Evolutionary conservation across 2,113 vertebrate species (phyloP).

Genomic region (Uria lomvia): DNA sequence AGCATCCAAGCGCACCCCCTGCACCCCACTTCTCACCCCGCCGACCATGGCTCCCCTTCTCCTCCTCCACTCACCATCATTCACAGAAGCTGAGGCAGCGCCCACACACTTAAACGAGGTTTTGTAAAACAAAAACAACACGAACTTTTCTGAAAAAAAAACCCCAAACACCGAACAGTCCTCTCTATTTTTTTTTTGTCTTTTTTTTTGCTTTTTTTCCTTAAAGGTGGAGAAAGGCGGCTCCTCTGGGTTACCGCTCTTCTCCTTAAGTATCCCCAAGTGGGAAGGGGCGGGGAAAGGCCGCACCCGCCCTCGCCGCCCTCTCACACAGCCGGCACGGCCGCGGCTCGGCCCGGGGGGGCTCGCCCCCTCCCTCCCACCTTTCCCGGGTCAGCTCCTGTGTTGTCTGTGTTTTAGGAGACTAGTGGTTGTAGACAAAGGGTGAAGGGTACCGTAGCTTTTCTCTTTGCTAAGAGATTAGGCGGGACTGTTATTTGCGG

Average conservation of each 20-base stretch:
- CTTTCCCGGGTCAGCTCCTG: fast-evolving
- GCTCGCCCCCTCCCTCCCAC: fast-evolving
- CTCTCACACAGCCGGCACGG: not conserved
- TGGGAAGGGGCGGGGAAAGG: constrained; percentile 33
- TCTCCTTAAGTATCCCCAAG: not conserved
- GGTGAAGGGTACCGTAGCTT: fast-evolving
- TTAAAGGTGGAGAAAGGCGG: too few species aligned
- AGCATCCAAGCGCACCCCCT: fast-evolving
- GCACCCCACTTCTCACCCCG: not conserved
- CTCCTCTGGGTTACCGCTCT: fast-evolving
- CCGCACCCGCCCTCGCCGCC: not conserved
- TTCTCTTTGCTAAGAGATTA: not conserved
- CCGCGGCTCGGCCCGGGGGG: not conserved
- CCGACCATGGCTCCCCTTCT: not conserved
- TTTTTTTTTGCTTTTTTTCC: too few species aligned
- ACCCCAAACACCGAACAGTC: fast-evolving
- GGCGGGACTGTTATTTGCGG: not conserved
- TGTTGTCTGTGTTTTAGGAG: not conserved
- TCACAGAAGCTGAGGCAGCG: not conserved
- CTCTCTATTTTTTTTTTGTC: fast-evolving
- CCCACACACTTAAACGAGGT: not conserved
- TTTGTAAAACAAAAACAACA: not conserved
- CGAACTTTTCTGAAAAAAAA: not conserved
- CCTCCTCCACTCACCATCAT: constrained; percentile 16
- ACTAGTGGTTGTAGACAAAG: too few species aligned